Conservation (phyloP, 2,888 invertebrate genomes). For the Eueremaeus valkanovi region DNA sequence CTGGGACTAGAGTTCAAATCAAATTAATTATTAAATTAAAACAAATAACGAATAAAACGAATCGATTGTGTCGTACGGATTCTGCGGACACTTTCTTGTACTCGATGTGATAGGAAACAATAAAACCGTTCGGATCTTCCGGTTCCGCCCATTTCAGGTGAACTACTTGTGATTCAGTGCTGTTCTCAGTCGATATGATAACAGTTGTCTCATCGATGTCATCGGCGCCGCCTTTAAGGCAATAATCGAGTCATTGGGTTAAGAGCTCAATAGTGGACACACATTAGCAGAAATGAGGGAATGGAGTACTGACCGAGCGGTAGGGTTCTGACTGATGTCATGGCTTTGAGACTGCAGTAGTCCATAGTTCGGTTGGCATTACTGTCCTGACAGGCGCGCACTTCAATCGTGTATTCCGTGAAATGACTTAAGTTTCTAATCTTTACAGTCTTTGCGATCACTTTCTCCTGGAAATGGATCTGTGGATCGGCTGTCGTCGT, state of each 20-base stretch:
- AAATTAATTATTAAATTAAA: neutral
- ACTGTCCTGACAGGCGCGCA: conserved; percentile 68
- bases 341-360: conserved; percentile 52
- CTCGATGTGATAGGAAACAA: conserved; percentile 76
- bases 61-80: neutral
- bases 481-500: neutral
- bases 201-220: conserved; percentile 59
- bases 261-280: too few species aligned
- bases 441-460: neutral
- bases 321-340: conserved; percentile 52
- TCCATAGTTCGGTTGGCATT: conserved; percentile 44
- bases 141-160: conserved; percentile 77
- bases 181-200: conserved; percentile 51
- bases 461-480: neutral
- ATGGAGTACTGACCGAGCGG: conserved; percentile 52
- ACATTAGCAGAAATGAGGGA: neutral
- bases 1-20: conserved; percentile 39
- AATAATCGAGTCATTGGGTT: neutral
- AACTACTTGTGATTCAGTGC: conserved; percentile 56
- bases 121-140: conserved; percentile 75
- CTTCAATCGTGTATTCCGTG: conserved; percentile 68
- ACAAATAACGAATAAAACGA: neutral
- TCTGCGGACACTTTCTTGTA: conserved; percentile 58
- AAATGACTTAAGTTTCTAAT: conserved; percentile 64
- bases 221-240: conserved; percentile 64